These are phyloP conservation scores for Spinibarbus caldwelli DNA, from an alignment of 2,797 vertebrate species.

Conservation along the genomic window DNA sequence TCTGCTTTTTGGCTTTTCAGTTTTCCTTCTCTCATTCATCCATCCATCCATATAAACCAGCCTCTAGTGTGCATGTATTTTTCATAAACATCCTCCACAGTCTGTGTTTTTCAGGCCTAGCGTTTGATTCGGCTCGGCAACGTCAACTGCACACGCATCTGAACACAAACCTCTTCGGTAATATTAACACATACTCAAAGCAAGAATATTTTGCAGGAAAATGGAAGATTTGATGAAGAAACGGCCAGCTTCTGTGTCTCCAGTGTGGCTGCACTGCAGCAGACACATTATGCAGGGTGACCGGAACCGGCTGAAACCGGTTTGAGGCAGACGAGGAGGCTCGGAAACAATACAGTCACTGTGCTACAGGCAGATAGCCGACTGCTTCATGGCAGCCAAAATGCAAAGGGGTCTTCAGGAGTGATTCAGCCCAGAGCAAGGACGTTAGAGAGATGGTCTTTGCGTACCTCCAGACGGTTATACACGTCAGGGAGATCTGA, in stretches of 20 bases:
- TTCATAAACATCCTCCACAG: slow-evolving; percentile 34
- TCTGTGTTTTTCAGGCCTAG: slow-evolving; percentile 60
- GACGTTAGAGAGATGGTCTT: slow-evolving; percentile 61
- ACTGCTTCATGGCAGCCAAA: slow-evolving; percentile 89
- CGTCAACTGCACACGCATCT: slow-evolving; percentile 33
- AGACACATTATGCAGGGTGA: slow-evolving; percentile 94
- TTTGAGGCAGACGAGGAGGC: slow-evolving; percentile 94
- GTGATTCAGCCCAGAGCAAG: slow-evolving; percentile 80
- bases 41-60: slow-evolving; percentile 43
- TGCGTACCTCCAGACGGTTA: slow-evolving; percentile 47
- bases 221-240: slow-evolving; percentile 65
- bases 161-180: slow-evolving; percentile 43
- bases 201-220: slow-evolving; percentile 46
- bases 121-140: slow-evolving; percentile 32
- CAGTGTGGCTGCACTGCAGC: slow-evolving; percentile 80
- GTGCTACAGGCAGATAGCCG: slow-evolving; percentile 88
- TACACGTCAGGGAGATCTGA: slow-evolving; percentile 71
- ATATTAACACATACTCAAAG: slow-evolving; percentile 39
- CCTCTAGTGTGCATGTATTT: slow-evolving; percentile 44
- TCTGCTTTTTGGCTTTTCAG: slow-evolving; percentile 24
- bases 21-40: slow-evolving; percentile 45
- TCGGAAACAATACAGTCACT: slow-evolving; percentile 96
- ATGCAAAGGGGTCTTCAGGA: slow-evolving; percentile 83
- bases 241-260: slow-evolving; percentile 66
- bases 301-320: slow-evolving; percentile 99